Percentiles rank a stretch among this genome's conserved stretches.
Conservation (phyloP, 2,888 invertebrate species). For the Lordiphosa fenestrarum region DNA sequence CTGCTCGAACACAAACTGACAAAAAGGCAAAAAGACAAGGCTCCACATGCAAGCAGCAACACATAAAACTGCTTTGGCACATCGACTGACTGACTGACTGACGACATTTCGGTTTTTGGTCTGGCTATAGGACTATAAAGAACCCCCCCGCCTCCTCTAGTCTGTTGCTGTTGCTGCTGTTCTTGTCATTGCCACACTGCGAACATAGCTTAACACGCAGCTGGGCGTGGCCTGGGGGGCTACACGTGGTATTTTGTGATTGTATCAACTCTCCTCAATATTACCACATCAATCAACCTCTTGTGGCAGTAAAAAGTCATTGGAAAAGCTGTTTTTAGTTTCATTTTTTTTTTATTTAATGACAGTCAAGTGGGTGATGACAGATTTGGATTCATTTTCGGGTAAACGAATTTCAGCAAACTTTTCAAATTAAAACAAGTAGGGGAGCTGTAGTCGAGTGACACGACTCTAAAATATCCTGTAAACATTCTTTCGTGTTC, state of each 20-base stretch:
- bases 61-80: constrained; percentile 37
- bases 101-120: constrained; percentile 32
- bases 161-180: constrained; percentile 7
- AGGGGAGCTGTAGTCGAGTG: background rate
- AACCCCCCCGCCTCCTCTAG: no score
- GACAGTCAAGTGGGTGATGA: constrained; percentile 39
- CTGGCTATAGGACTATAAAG: constrained; percentile 1
- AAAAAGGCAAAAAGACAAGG: constrained; percentile 15
- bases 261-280: constrained; percentile 29
- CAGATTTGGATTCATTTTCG: constrained; percentile 5
- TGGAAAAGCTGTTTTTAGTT: constrained; percentile 2
- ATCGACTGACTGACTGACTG: constrained; percentile 44
- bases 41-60: constrained; percentile 16
- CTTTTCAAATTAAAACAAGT: background rate
- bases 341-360: constrained; percentile 13
- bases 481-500: no score
- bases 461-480: no score
- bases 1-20: constrained; percentile 39
- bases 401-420: background rate
- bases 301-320: constrained; percentile 8
- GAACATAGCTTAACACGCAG: constrained; percentile 26
- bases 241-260: background rate
- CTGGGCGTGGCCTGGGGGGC: constrained; percentile 18
- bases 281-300: constrained; percentile 42
- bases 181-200: constrained; percentile 1